Conservation (phyloP, 2,888 invertebrate species). For the Zaprionus bogoriensis region DNA sequence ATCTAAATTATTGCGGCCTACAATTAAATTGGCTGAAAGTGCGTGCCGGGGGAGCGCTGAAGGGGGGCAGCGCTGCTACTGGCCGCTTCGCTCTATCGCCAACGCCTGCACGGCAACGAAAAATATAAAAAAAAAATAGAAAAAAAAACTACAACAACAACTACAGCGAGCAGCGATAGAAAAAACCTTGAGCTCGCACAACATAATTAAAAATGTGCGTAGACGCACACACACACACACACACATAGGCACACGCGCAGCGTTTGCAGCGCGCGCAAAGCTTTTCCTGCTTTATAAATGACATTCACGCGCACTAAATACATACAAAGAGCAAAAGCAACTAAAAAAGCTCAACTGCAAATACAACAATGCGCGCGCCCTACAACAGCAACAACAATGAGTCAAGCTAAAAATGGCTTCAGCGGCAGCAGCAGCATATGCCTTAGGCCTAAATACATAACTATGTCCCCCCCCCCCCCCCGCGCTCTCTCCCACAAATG, state of each 20-base stretch:
- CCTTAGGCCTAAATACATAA: slow-evolving; percentile 10
- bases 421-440: slow-evolving; percentile 4
- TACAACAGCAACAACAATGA: slow-evolving; percentile 34
- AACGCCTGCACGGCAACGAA: slow-evolving; percentile 73
- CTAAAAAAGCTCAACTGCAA: slow-evolving; percentile 69
- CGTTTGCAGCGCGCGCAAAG: slow-evolving; percentile 62
- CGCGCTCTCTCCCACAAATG: background rate
- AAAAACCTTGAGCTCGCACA: slow-evolving; percentile 78
- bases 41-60: slow-evolving; percentile 22
- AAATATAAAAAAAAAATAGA: slow-evolving; percentile 24
- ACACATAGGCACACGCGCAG: slow-evolving; percentile 9
- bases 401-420: slow-evolving; percentile 41
- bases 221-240: slow-evolving; percentile 50
- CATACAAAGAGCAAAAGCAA: slow-evolving; percentile 17
- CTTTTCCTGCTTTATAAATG: slow-evolving; percentile 71
- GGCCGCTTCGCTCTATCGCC: slow-evolving; percentile 46
- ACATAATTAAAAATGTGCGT: slow-evolving; percentile 79
- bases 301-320: slow-evolving; percentile 75
- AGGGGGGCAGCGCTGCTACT: slow-evolving; percentile 16
- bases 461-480: too few relatives aligned
- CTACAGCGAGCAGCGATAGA: slow-evolving; percentile 43
- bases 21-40: slow-evolving; percentile 74
- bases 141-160: slow-evolving; percentile 20
- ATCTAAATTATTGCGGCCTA: slow-evolving; percentile 65
- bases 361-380: slow-evolving; percentile 58